Conservation (phyloP, 2,888 invertebrate genomes). For the Platerodrilus igneus region DNA sequence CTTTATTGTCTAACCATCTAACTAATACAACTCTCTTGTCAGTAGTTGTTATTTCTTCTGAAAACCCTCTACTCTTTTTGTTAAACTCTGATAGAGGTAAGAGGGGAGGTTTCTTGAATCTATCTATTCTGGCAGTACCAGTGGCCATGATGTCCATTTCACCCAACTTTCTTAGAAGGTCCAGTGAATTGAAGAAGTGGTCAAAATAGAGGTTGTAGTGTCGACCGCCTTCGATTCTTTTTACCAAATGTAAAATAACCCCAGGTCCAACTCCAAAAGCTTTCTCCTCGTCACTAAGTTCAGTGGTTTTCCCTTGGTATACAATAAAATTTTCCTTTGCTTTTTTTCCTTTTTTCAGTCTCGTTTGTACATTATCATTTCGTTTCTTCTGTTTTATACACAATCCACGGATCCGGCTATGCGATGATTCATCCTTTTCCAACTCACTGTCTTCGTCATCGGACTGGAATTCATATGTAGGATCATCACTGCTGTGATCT, state of each 20-base stretch:
- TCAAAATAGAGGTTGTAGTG: slow-evolving; percentile 21
- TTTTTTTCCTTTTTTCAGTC: too few species aligned
- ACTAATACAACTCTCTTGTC: slow-evolving; percentile 7
- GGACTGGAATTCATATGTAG: too few species aligned
- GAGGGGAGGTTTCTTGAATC: slow-evolving; percentile 18
- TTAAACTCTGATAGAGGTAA: slow-evolving; percentile 10
- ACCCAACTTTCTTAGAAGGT: slow-evolving; percentile 10
- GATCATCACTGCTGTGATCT: too few species aligned
- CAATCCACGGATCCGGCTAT: too few species aligned
- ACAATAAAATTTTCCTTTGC: slow-evolving; percentile 31
- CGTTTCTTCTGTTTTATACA: too few species aligned
- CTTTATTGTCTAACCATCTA: slow-evolving; percentile 27
- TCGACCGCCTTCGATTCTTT: slow-evolving; percentile 13
- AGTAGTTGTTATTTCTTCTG: slow-evolving; percentile 24
- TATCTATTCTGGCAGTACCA: slow-evolving; percentile 17
- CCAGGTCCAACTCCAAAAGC: slow-evolving; percentile 13
- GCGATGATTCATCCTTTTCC: too few species aligned
- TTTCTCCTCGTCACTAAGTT: slow-evolving; percentile 8
- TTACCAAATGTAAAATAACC: slow-evolving; percentile 20
- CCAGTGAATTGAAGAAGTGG: slow-evolving; percentile 21
- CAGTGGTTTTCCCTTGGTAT: slow-evolving; percentile 28
- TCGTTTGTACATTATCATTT: too few species aligned
- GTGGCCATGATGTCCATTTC: slow-evolving; percentile 16
- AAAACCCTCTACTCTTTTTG: slow-evolving; percentile 9
- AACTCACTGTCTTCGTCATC: too few species aligned